Evolutionary conservation across 1,140 invertebrate species (phyloP).

Genomic region (Drosophila setifemur): DNA sequence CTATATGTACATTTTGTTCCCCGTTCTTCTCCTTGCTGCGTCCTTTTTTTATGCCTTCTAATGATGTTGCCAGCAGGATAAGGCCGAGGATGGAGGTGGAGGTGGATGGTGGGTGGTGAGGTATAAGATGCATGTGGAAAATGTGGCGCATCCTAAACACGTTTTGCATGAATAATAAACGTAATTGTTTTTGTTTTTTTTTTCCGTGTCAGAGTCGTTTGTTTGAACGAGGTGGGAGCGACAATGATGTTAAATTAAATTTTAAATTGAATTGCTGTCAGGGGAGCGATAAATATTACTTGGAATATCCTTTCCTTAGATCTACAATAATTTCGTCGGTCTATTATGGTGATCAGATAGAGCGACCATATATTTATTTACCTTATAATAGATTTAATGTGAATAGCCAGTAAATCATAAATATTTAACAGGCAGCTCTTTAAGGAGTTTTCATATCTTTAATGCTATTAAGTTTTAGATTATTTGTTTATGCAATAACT

Average conservation of each 20-base stretch:
- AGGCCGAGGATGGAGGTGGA: too few relatives aligned
- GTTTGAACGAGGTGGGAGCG: constrained; percentile 7
- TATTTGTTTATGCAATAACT: too few relatives aligned
- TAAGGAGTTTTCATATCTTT: too few relatives aligned
- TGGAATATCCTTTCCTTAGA: background rate
- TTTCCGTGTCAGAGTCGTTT: constrained; percentile 52
- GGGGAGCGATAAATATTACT: constrained; percentile 14
- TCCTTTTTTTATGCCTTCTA: constrained; percentile 58
- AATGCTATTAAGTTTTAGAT: too few relatives aligned
- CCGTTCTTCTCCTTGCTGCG: constrained; percentile 1
- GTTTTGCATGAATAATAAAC: constrained; percentile 61
- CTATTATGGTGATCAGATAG: background rate
- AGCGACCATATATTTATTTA: too few relatives aligned
- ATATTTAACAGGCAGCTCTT: too few relatives aligned
- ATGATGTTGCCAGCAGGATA: constrained; percentile 49
- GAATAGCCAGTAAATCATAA: too few relatives aligned
- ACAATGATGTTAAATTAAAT: constrained; percentile 27
- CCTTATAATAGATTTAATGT: too few relatives aligned
- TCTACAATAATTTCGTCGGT: background rate
- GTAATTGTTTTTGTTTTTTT: constrained; percentile 72
- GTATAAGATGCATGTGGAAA: constrained; percentile 46
- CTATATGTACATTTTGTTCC: constrained; percentile 56
- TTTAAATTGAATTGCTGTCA: constrained; percentile 38
- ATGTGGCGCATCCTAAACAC: constrained; percentile 63
- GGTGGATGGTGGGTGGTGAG: background rate